Conservation (phyloP, 2,113 vertebrate genomes). For the Hippopotamus amphibius region DNA sequence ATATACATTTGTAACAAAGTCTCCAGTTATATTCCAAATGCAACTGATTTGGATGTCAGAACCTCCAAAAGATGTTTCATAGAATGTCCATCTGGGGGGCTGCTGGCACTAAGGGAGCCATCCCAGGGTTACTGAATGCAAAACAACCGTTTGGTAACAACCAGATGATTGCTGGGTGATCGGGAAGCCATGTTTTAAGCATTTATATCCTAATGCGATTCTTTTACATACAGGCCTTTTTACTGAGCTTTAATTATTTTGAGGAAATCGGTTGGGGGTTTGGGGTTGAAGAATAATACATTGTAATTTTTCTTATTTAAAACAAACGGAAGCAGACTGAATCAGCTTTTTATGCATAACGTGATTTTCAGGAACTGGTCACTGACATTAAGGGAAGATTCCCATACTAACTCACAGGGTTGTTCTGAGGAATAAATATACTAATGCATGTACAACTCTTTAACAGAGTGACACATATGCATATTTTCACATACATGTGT, state of each 20-base stretch:
- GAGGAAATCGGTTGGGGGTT: neutral
- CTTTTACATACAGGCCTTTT: neutral
- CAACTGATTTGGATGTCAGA: neutral
- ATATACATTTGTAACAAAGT: neutral
- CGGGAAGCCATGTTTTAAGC: neutral
- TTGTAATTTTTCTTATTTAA: neutral
- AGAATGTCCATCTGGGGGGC: neutral
- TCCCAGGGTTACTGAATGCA: neutral
- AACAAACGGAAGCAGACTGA: constrained; percentile 13
- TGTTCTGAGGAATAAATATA: neutral
- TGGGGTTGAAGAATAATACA: neutral
- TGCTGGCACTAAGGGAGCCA: too few species aligned
- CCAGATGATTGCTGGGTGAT: neutral
- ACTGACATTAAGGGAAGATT: neutral
- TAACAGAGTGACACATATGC: neutral
- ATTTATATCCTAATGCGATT: neutral
- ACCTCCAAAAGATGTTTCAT: neutral
- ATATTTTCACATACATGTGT: accelerated
- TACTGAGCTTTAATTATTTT: neutral
- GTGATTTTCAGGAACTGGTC: neutral
- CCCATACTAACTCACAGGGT: neutral
- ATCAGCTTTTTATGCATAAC: neutral
- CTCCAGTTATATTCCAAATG: neutral
- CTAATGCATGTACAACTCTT: neutral
- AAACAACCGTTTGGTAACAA: neutral